A percentile compares a stretch with the other conserved stretches of the same genome.
Conservation (phyloP, 2,113 vertebrate species). For the Sebastes schlegelii region DNA sequence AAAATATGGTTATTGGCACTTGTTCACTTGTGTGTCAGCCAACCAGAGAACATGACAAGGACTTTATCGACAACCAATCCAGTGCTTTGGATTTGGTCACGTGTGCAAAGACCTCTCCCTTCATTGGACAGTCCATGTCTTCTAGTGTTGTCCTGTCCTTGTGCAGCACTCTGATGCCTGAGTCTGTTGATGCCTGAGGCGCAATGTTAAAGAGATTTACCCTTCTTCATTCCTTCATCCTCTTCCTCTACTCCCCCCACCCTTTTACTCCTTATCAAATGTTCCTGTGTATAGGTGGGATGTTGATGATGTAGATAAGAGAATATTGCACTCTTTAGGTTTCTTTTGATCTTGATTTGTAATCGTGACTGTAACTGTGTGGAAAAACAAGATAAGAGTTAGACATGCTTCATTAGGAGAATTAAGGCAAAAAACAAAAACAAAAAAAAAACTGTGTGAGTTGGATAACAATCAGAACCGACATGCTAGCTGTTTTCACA, state of each 20-base stretch:
- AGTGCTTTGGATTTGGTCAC: constrained; percentile 68
- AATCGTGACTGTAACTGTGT: constrained; percentile 78
- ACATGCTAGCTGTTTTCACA: constrained; percentile 60
- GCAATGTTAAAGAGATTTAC: constrained; percentile 70
- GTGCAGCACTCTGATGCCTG: constrained; percentile 68
- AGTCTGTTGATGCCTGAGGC: constrained; percentile 74
- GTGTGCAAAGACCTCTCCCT: constrained; percentile 68
- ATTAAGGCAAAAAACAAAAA: constrained; percentile 47
- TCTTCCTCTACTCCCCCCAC: background rate
- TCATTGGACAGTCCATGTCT: constrained; percentile 73
- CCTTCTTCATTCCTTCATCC: constrained; percentile 27
- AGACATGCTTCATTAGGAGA: constrained; percentile 73
- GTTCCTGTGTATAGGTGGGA: constrained; percentile 79
- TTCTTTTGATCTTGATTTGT: constrained; percentile 79
- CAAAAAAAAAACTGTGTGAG: constrained; percentile 16
- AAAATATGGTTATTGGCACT: constrained; percentile 61
- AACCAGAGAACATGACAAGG: constrained; percentile 61
- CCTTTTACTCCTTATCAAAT: constrained; percentile 58
- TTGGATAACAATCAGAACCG: constrained; percentile 66
- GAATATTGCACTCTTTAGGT: constrained; percentile 78
- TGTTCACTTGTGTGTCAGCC: constrained; percentile 65
- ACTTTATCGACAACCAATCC: constrained; percentile 47
- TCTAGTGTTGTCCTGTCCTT: constrained; percentile 71
- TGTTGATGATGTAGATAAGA: constrained; percentile 78
- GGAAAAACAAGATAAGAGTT: constrained; percentile 72